A percentile compares a stretch with the other conserved stretches of the same genome.
These are phyloP conservation scores for Microcaecilia unicolor DNA, from an alignment of 2,797 vertebrate species.

Conservation along the genomic window DNA sequence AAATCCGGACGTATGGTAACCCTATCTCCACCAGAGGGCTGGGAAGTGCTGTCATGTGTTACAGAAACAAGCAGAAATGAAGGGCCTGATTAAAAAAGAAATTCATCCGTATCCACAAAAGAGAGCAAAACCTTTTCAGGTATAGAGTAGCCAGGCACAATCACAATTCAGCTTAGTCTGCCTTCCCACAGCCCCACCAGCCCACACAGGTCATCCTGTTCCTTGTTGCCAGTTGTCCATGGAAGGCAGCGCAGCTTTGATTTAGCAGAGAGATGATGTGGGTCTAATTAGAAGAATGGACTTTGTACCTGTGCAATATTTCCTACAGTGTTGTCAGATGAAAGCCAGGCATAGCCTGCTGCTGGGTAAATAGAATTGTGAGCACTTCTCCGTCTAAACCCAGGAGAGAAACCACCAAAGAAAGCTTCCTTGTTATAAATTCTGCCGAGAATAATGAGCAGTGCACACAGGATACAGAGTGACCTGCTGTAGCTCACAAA, in stretches of 20 bases:
- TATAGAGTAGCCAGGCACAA: too few species aligned
- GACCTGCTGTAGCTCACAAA: neutral
- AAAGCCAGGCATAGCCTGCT: neutral
- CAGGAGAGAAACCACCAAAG: neutral
- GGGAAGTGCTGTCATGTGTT: too few species aligned
- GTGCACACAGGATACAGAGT: neutral
- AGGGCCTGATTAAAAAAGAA: too few species aligned
- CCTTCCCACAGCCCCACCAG: neutral
- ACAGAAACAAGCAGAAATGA: too few species aligned
- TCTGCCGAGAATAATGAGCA: neutral
- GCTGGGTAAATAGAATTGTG: neutral
- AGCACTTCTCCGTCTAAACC: neutral
- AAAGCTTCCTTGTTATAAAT: slow-evolving; percentile 3
- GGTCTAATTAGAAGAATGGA: slow-evolving; percentile 1
- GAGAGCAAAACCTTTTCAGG: neutral
- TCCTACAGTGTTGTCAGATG: neutral
- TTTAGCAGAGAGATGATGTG: neutral
- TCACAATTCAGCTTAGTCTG: too few species aligned
- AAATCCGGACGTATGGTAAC: too few species aligned
- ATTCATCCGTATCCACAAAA: neutral
- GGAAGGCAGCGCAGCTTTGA: neutral
- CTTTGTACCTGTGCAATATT: neutral
- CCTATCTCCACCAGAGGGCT: too few species aligned
- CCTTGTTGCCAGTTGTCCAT: neutral
- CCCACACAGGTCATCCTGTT: neutral